phyloP scores from a whole-genome alignment of 1,140 invertebrate genomes.

The Archegozetes longisetosus region DNA sequence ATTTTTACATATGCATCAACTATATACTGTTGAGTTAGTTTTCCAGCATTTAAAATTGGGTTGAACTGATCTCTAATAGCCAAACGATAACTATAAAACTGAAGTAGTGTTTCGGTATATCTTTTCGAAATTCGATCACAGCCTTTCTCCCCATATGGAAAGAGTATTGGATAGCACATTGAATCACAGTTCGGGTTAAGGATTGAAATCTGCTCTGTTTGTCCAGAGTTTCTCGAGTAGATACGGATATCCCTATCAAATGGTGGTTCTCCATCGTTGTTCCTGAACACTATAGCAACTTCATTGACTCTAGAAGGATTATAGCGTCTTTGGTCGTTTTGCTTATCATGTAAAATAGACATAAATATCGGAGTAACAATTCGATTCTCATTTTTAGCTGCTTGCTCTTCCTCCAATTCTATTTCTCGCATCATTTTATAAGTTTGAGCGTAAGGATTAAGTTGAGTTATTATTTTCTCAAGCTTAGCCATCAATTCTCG shows the following conservation, averaged over 20 bases:
- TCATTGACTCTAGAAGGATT: not conserved
- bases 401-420: not conserved
- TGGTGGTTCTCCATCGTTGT: not conserved
- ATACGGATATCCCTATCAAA: not conserved
- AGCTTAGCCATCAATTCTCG: not conserved
- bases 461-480: not conserved
- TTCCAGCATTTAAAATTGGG: constrained; percentile 19
- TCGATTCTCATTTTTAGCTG: no score
- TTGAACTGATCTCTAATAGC: constrained; percentile 16
- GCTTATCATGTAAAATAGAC: not conserved
- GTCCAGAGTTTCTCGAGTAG: not conserved
- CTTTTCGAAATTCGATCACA: constrained; percentile 11
- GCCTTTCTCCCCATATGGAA: constrained; percentile 15
- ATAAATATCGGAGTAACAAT: not conserved
- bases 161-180: constrained; percentile 21
- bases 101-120: not conserved
- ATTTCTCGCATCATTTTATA: not conserved
- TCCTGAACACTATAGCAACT: not conserved
- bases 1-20: constrained; percentile 18
- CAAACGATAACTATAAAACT: not conserved
- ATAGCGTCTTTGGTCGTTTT: not conserved
- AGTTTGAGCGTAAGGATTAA: not conserved
- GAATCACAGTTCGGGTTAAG: not conserved
- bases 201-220: not conserved
- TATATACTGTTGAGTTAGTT: constrained; percentile 20